A percentile compares a stretch with the other conserved stretches of the same genome.
phyloP scores from a whole-genome alignment of 2,888 invertebrate genomes.

The Octodonta nipae region DNA sequence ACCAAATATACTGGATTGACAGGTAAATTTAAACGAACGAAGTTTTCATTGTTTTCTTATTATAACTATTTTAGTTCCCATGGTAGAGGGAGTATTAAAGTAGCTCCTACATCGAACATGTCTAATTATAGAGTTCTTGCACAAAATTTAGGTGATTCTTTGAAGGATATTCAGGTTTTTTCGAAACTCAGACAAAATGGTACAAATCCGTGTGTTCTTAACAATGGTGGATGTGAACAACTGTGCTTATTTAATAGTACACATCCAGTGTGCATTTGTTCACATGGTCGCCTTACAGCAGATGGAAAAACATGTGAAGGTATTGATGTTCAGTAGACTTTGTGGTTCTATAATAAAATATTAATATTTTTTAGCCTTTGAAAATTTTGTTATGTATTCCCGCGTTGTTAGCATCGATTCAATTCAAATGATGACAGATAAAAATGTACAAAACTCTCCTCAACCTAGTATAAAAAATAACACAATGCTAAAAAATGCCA shows the following conservation, averaged over 20 bases:
- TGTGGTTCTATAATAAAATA: background rate
- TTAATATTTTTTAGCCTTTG: constrained; percentile 44
- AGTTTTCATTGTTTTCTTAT: background rate
- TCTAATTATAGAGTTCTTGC: constrained; percentile 42
- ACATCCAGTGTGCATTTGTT: constrained; percentile 61
- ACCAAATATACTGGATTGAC: constrained; percentile 59
- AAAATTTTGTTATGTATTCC: constrained; percentile 73
- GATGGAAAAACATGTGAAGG: constrained; percentile 56
- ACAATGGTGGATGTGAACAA: constrained; percentile 64
- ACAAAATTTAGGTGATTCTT: constrained; percentile 47
- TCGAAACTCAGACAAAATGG: constrained; percentile 42
- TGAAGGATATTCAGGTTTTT: constrained; percentile 56
- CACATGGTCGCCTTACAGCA: constrained; percentile 59
- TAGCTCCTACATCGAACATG: constrained; percentile 48
- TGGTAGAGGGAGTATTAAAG: constrained; percentile 50
- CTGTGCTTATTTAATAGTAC: constrained; percentile 61
- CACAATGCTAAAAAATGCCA: constrained; percentile 69
- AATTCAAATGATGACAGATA: constrained; percentile 61
- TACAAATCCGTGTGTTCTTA: constrained; percentile 48
- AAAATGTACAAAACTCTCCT: constrained; percentile 62
- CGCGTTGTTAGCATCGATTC: constrained; percentile 69
- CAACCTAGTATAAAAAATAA: constrained; percentile 57
- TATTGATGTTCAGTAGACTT: too few relatives aligned
- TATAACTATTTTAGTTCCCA: constrained; percentile 33
- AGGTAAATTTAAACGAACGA: constrained; percentile 39